Conservation (phyloP, 2,888 invertebrate species). For the Sphaerophoria taeniata region DNA sequence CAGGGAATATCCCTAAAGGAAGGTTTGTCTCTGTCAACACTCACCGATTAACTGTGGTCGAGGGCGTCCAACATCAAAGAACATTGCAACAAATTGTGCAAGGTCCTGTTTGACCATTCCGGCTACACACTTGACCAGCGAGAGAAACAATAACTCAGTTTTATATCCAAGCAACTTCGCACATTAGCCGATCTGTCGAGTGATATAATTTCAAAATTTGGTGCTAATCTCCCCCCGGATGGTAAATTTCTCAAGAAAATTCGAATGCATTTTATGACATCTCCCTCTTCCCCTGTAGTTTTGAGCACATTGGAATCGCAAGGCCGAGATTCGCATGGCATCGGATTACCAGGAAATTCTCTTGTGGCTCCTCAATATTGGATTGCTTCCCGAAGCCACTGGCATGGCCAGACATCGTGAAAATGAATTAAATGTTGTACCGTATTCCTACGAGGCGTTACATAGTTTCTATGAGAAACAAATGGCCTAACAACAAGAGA, state of each 20-base stretch:
- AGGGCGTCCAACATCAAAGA: slow-evolving; percentile 88
- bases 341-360: slow-evolving; percentile 87
- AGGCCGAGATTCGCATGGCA: slow-evolving; percentile 86
- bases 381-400: slow-evolving; percentile 88
- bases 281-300: slow-evolving; percentile 52
- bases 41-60: slow-evolving; percentile 93
- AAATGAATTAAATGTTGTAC: slow-evolving; percentile 72
- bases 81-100: slow-evolving; percentile 86
- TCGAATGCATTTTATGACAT: background rate
- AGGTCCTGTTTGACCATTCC: slow-evolving; percentile 89
- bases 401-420: slow-evolving; percentile 50
- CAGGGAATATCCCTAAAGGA: too few relatives aligned
- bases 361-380: slow-evolving; percentile 84
- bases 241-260: slow-evolving; percentile 79
- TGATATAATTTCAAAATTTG: slow-evolving; percentile 85
- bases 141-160: slow-evolving; percentile 80
- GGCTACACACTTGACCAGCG: slow-evolving; percentile 87
- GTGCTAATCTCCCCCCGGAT: slow-evolving; percentile 84
- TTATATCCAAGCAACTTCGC: slow-evolving; percentile 88
- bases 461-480: too few relatives aligned
- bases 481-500: too few relatives aligned
- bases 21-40: too few relatives aligned
- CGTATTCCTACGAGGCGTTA: too few relatives aligned
- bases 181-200: slow-evolving; percentile 87
- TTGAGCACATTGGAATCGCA: slow-evolving; percentile 78